A percentile compares a stretch with the other conserved stretches of the same genome.
Evolutionary conservation across 2,888 invertebrate genomes (phyloP).

Genomic region (Dichetophora obliterata): DNA sequence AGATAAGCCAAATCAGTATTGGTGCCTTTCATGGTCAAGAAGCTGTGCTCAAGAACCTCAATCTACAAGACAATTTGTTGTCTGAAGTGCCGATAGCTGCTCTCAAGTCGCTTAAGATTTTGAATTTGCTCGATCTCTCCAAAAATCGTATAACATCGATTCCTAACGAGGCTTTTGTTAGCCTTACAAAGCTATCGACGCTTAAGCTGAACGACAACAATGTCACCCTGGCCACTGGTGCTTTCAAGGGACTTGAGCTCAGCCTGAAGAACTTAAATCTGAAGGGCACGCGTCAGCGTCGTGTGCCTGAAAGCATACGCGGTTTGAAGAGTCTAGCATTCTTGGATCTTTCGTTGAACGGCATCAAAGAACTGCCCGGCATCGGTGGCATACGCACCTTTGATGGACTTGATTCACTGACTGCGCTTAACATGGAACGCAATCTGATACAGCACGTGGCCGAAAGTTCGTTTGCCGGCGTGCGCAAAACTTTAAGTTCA

Average conservation of each 20-base stretch:
- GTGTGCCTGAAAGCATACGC: conserved; percentile 83
- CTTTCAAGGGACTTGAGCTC: conserved; percentile 84
- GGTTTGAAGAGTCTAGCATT: conserved; percentile 86
- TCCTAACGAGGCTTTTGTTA: conserved; percentile 81
- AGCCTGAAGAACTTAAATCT: conserved; percentile 89
- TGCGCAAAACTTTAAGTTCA: conserved; percentile 86
- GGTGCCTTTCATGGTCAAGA: conserved; percentile 89
- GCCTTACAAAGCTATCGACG: conserved; percentile 81
- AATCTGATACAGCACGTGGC: conserved; percentile 86
- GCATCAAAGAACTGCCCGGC: conserved; percentile 84
- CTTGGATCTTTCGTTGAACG: conserved; percentile 90
- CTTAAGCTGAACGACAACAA: conserved; percentile 91
- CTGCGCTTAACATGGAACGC: conserved; percentile 85
- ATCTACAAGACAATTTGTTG: conserved; percentile 86
- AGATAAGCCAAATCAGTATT: conserved; percentile 78
- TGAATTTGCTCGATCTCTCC: conserved; percentile 87
- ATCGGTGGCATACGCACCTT: conserved; percentile 77
- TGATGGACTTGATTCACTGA: conserved; percentile 84
- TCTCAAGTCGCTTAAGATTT: conserved; percentile 76
- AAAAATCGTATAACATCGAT: conserved; percentile 82
- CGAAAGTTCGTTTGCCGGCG: conserved; percentile 82
- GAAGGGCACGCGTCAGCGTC: conserved; percentile 86
- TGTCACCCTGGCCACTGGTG: conserved; percentile 78
- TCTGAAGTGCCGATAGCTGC: conserved; percentile 83
- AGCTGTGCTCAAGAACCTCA: conserved; percentile 82